These are phyloP conservation scores for Globodera rostochiensis DNA, from an alignment of 1,140 invertebrate species.

Conservation along the genomic window DNA sequence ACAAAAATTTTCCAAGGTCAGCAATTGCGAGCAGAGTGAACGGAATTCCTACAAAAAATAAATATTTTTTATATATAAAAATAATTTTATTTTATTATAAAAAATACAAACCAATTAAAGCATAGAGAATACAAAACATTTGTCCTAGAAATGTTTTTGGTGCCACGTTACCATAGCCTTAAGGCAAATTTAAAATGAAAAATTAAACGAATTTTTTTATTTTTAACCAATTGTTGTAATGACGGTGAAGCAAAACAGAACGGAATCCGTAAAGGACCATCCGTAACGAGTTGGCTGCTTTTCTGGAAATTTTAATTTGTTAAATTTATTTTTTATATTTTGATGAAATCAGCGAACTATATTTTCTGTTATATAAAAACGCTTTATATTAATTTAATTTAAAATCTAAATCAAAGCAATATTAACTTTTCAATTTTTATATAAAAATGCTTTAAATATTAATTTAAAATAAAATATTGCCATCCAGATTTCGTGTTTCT, in stretches of 20 bases:
- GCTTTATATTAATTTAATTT: conserved; percentile 3
- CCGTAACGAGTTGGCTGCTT: conserved; percentile 24
- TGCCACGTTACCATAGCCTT: conserved; percentile 54
- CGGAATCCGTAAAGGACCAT: conserved; percentile 51
- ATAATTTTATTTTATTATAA: too few relatives aligned
- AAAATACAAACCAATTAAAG: conserved; percentile 34
- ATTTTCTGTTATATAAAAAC: not conserved
- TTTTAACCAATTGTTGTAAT: conserved; percentile 52
- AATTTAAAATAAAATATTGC: conserved; percentile 20
- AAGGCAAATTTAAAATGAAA: conserved; percentile 2
- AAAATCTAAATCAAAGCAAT: not conserved
- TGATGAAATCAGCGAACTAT: not conserved
- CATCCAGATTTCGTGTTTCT: not conserved
- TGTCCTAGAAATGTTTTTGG: conserved; percentile 48
- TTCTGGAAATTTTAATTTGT: not conserved
- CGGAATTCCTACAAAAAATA: conserved; percentile 34
- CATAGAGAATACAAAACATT: conserved; percentile 56
- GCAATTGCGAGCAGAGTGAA: conserved; percentile 53
- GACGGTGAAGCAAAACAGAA: conserved; percentile 51
- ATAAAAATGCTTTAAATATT: not conserved
- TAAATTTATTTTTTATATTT: not conserved
- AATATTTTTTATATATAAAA: not conserved
- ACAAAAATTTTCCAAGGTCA: conserved; percentile 54
- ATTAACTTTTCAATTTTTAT: too few relatives aligned
- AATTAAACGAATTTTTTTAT: not conserved